Conservation (phyloP, 2,113 vertebrate genomes). For the Myanophis thanlyinensis region DNA sequence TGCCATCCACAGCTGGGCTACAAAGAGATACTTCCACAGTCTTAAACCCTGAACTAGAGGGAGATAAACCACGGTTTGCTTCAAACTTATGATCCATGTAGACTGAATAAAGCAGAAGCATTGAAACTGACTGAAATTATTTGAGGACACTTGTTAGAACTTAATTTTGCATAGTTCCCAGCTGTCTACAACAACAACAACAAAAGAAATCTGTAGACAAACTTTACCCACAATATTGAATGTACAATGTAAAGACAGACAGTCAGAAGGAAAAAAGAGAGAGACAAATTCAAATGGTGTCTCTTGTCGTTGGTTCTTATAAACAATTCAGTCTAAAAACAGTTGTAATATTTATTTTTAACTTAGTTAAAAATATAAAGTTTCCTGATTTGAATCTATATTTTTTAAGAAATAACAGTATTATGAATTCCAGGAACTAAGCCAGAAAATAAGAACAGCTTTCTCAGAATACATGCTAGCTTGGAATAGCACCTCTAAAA, state of each 20-base stretch:
- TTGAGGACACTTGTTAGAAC: conserved; percentile 78
- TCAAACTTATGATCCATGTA: conserved; percentile 95
- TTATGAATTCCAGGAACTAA: conserved; percentile 32
- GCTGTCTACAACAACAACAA: conserved; percentile 76
- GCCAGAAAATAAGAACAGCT: conserved; percentile 27
- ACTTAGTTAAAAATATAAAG: conserved; percentile 54
- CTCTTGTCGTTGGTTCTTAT: conserved; percentile 84
- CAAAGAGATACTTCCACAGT: conserved; percentile 87
- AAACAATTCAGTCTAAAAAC: conserved; percentile 76
- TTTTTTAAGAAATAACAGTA: not conserved
- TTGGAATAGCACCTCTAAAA: conserved; percentile 50
- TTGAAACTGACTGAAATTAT: conserved; percentile 68
- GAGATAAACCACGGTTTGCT: conserved; percentile 94
- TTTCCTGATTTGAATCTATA: conserved; percentile 53
- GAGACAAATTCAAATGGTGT: conserved; percentile 73
- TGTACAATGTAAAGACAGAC: conserved; percentile 78
- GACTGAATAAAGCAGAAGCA: conserved; percentile 57
- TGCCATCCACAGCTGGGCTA: conserved; percentile 53
- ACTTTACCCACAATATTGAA: conserved; percentile 83
- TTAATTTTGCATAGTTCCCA: conserved; percentile 81
- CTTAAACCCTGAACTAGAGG: conserved; percentile 90
- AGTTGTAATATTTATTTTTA: conserved; percentile 67
- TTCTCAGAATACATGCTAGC: conserved; percentile 9
- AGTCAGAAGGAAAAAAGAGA: conserved; percentile 52
- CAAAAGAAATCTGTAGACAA: conserved; percentile 88